Percentiles rank a stretch among this genome's conserved stretches.
Conservation (phyloP, 2,113 vertebrate genomes). For the Mionectes macconnelli region DNA sequence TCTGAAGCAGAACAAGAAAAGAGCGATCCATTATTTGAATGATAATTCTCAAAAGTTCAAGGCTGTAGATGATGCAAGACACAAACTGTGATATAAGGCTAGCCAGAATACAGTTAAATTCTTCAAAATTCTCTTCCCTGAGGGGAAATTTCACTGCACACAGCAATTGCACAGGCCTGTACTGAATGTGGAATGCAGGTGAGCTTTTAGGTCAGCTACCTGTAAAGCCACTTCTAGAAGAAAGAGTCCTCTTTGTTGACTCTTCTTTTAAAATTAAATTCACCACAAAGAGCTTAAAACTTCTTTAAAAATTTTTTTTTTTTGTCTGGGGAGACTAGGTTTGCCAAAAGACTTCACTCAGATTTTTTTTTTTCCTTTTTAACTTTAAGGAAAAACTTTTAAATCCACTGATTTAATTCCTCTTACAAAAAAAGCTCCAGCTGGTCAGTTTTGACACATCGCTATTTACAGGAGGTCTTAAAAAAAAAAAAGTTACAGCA, state of each 20-base stretch:
- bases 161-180: slow-evolving; percentile 3
- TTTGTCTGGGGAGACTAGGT: background rate
- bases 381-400: background rate
- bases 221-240: background rate
- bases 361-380: background rate
- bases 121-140: background rate
- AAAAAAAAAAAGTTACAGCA: background rate
- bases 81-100: background rate
- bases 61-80: background rate
- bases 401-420: background rate
- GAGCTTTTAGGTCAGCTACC: background rate
- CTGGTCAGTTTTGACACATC: background rate
- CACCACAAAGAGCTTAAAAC: background rate
- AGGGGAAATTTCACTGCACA: slow-evolving; percentile 18
- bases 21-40: background rate
- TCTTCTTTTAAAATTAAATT: background rate
- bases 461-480: background rate
- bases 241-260: background rate
- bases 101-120: background rate
- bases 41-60: background rate
- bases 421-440: background rate
- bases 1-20: background rate
- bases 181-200: slow-evolving; percentile 2
- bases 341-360: background rate
- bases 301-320: background rate